Evolutionary conservation across 2,888 invertebrate genomes (phyloP), one percentile per base, ranked within the genome.

Genomic region (Ophion ventricosus): DNA sequence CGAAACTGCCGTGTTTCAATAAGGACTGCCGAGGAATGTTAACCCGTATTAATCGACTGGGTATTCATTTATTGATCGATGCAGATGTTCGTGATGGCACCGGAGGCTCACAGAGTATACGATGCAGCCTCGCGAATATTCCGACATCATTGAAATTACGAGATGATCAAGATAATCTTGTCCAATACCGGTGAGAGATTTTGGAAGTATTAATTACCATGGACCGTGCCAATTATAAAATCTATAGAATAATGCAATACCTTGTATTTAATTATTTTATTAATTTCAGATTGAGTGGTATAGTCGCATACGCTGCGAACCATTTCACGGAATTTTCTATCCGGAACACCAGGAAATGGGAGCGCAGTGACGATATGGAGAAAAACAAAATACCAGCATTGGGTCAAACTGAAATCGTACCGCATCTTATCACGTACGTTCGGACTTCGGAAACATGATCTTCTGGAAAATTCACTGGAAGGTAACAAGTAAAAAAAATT

Each of bases 171-270:
- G 67, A 17, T 23, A 67, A 49, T 49, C 14, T 49, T 49, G 14
- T 49, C 2, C 67, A 67, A 67, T 67, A 67, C 49, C 67, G 67
- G 67, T 67, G 14, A 43, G 49, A 49, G 23, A 67, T 49, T 49
- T 67, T 8, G 2, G 49, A 67, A 14, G 17, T 49, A 25, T 66
- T 5, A 2, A 1, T 67, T 67, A 17, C 11, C 49, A 67, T 23
- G 49, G 67, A 49, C 49, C 43, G 43, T 67, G 49, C 25, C 10
- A 20, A 67, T 49, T 23, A 66, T 66, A 35, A 66, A 66, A 66
- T 40, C 10, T 40, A 29, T 26, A 63, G 26, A 63, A 63, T 63
- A 63, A 63, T 63, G 25, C 17, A 26, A 63, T 20, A 63, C 29
- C 3, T 17, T 26, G 14, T 63, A 63, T 14, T 11, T 29, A 26